A percentile compares a stretch with the other conserved stretches of the same genome.
Conservation (phyloP, 2,888 invertebrate genomes). For the Leistus spinibarbis region DNA sequence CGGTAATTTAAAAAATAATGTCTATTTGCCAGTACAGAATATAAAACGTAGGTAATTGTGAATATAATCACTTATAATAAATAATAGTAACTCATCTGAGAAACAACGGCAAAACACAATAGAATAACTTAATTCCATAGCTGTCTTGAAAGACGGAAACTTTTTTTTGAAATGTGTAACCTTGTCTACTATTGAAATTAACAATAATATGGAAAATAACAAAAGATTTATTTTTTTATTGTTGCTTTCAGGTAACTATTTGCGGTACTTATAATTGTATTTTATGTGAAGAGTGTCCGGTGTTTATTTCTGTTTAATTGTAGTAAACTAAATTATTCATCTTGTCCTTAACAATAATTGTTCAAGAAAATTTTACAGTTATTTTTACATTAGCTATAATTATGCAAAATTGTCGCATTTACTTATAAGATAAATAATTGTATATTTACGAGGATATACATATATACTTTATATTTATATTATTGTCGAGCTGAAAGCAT, state of each 20-base stretch:
- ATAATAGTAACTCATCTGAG: background rate
- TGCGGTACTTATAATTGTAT: background rate
- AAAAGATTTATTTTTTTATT: background rate
- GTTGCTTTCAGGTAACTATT: background rate
- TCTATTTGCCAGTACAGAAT: background rate
- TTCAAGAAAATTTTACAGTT: too few relatives aligned
- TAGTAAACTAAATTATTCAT: background rate
- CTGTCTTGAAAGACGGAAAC: too few relatives aligned
- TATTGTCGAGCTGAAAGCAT: too few relatives aligned
- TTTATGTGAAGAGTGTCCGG: background rate
- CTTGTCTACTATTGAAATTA: background rate
- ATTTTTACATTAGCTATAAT: too few relatives aligned
- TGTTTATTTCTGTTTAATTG: background rate
- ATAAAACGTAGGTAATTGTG: background rate
- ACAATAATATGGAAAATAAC: background rate
- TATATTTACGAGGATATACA: too few relatives aligned
- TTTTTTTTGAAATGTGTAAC: background rate
- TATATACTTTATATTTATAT: too few relatives aligned
- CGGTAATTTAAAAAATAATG: too few relatives aligned
- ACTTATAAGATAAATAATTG: too few relatives aligned
- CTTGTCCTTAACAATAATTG: too few relatives aligned
- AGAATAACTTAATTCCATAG: too few relatives aligned
- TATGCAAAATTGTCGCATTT: too few relatives aligned
- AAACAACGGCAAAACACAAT: background rate
- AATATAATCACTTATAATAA: background rate